Base-by-base conservation (phyloP, 2,888 invertebrate genomes). In the Portevinia maculata region DNA sequence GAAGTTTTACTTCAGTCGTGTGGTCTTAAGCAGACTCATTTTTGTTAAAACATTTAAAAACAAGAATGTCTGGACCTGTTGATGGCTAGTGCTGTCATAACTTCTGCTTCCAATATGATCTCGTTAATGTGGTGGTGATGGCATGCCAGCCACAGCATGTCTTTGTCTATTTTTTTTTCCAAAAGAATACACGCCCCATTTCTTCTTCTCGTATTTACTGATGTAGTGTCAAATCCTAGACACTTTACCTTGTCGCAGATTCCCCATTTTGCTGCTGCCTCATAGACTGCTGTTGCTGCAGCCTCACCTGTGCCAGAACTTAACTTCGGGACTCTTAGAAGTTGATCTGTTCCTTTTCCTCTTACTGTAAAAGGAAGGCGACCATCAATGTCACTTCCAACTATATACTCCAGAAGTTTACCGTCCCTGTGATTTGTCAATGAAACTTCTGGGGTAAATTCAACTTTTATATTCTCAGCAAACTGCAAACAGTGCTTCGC, bases 71-170 rank as follows among this genome's bases (percentile, higher is more conserved):
- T 21, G 62, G 53, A 17, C 62, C 62, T 21, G 24, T 52, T 19
- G 50, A 37, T 52, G 52, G 52, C 53, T 37, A 65, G 34, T 17
- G 21, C 19, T 48, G n/a, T 32, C 32, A 28, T 44, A 3, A 62
- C 65, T 21, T 44, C 74, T 50, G 64, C 64, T 74, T 28, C 34
- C 32, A 64, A 53, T 64, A 64, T 62, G 39, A 73, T 73, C 60
- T 60, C 53, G 52, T 60, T 24, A 19, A 62, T 44, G 53, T 73
- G 73, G 53, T 73, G 73, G 52, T 73, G 55, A 39, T 53, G 62
- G 52, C 62, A 73, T 34, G 30, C 46, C 1, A 64, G 46, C 74
- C 41, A 65, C 57, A 73, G 34, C 32, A 62, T 53, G 48, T 34
- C 39, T 60, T 53, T 28, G 44, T 46, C 71, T n/a, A 48, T 48